Base-by-base conservation (phyloP, 2,888 invertebrate genomes). In the Platycheirus albimanus region DNA sequence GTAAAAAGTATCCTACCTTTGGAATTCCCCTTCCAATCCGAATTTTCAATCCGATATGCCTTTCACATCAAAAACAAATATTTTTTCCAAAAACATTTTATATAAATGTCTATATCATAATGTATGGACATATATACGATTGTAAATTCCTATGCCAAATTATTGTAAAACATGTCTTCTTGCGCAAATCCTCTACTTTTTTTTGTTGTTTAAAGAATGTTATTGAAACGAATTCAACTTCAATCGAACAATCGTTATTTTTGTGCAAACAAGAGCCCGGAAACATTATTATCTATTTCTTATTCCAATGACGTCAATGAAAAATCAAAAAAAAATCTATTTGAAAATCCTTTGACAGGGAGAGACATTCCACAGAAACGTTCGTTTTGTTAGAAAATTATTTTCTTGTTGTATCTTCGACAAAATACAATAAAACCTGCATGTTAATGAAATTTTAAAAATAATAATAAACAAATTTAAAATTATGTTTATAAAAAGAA, bases 381-480 rank as follows among this genome's bases (percentile, higher is more conserved):
- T 33, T 10, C 1, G 30, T 33, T 33, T 10, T 3, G 30, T 33
- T 33, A 8, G 8, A 33, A 33, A 33, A n/a, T n/a, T n/a, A n/a
- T n/a, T 33, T 7, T 33, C 8, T 33, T 8, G 7, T 24, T 24
- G 6, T 24, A 33, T 8, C 24, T 24, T 33, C 8, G 30, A 8
- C 7, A 33, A 33, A 8, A 33, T 33, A 33, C 30, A 33, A 36
- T 20, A 36, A 19, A 36, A 54, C n/a, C 8, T 1, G 0, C 4
- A n/a, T 24, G 41, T 58, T 58, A 41, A 58, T 58, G 24, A 41
- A 41, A 41, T 4, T 58, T 58, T 7, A 24, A 24, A 33, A 58
- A 41, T 41, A 58, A 41, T 41, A 58, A 58, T 56, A 56, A 24
- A 58, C 56, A 58, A 56, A 56, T 13, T 56, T 24, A 41, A 58